These are phyloP conservation scores for Megaceryle alcyon DNA, from an alignment of 2,797 vertebrate species.

Conservation along the genomic window DNA sequence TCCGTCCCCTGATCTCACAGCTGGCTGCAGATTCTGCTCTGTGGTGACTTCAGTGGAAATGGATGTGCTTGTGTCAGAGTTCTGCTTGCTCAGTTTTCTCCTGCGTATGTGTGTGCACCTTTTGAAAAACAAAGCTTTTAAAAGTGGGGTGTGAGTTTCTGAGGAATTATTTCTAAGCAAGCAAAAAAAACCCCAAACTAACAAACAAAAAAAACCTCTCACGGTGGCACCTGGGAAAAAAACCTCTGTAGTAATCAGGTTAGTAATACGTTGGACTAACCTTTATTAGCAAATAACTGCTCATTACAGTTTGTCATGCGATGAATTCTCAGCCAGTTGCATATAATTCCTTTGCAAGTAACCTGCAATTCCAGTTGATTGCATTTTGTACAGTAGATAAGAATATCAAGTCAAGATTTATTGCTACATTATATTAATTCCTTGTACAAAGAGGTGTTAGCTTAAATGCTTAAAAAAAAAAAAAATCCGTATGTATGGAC, in stretches of 20 bases:
- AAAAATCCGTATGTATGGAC: accelerated
- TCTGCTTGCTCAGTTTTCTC: background rate
- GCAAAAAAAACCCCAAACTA: background rate
- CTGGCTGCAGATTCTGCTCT: background rate
- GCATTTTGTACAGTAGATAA: background rate
- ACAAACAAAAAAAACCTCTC: background rate
- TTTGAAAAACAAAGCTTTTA: background rate
- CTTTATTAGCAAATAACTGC: background rate
- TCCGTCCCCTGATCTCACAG: no score
- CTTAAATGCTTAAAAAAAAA: background rate
- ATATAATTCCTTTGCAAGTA: background rate
- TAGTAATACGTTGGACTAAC: background rate
- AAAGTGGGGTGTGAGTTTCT: background rate
- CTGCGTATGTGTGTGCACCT: background rate
- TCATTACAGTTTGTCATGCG: background rate
- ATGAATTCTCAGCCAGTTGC: background rate
- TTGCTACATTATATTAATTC: background rate
- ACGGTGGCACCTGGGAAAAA: background rate
- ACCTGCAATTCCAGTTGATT: background rate
- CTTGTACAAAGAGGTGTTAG: background rate
- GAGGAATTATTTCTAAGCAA: background rate
- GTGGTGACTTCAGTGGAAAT: background rate
- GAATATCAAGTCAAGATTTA: background rate
- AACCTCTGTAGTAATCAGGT: background rate
- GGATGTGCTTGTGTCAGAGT: background rate